These are phyloP conservation scores for Enteromius radiatus DNA, from an alignment of 2,797 vertebrate species.

Conservation along the genomic window DNA sequence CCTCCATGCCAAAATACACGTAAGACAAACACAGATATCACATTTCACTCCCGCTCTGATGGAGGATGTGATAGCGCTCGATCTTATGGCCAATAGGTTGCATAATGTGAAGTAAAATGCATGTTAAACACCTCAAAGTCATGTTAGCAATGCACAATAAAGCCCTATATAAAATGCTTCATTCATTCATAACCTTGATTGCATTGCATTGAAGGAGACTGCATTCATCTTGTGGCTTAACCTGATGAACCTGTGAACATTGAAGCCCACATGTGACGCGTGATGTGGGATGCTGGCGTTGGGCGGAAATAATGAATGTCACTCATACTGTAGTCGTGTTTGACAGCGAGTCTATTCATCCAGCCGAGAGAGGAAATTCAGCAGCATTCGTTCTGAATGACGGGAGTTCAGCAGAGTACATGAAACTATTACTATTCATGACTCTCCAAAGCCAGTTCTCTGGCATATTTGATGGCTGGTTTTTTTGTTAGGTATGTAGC, in stretches of 20 bases:
- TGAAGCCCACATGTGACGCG: not conserved
- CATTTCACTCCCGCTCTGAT: not conserved
- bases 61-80: not conserved
- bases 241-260: conserved; percentile 34
- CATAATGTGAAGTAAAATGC: not conserved
- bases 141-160: not conserved
- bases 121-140: not conserved
- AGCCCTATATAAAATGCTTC: no score
- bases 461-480: no score
- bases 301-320: conserved; percentile 15
- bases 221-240: not conserved
- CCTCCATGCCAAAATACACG: not conserved
- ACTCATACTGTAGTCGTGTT: conserved; percentile 4
- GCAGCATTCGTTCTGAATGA: conserved; percentile 6
- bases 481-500: not conserved
- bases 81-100: not conserved
- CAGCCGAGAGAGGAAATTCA: not conserved
- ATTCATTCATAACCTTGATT: not conserved
- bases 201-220: not conserved
- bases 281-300: conserved; percentile 12
- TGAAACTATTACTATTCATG: not conserved
- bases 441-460: not conserved
- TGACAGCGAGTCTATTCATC: conserved; percentile 26
- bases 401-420: not conserved
- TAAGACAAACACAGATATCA: not conserved